phyloP scores from a whole-genome alignment of 2,888 invertebrate genomes.

The Candidula unifasciata region DNA sequence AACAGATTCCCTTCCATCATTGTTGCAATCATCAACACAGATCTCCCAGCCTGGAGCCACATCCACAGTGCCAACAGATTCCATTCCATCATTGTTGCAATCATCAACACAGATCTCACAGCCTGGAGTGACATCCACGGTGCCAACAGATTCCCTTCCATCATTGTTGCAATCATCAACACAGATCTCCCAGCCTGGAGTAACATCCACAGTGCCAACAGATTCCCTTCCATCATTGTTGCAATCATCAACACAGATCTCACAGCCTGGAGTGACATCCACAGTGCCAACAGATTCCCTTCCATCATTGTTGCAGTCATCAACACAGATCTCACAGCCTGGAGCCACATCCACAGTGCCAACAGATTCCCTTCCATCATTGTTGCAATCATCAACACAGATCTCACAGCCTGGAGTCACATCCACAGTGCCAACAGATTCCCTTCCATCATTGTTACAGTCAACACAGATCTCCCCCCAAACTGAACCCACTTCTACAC shows the following conservation, averaged over 20 bases:
- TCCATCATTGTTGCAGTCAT: neutral
- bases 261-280: neutral
- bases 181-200: neutral
- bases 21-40: too few relatives aligned
- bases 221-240: neutral
- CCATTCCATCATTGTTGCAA: too few relatives aligned
- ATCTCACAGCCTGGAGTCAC: neutral
- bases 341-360: neutral
- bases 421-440: neutral
- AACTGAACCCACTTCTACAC: neutral
- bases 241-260: neutral
- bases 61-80: too few relatives aligned
- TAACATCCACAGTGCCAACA: neutral
- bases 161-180: neutral
- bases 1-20: neutral
- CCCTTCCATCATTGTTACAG: neutral
- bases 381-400: neutral
- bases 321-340: neutral
- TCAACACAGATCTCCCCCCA: neutral
- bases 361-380: neutral
- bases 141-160: neutral
- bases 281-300: neutral
- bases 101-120: too few relatives aligned
- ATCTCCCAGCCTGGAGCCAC: too few relatives aligned
- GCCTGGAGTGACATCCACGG: too few relatives aligned